Base-by-base conservation (phyloP, 2,113 vertebrate genomes). In the Aegotheles bennettii region DNA sequence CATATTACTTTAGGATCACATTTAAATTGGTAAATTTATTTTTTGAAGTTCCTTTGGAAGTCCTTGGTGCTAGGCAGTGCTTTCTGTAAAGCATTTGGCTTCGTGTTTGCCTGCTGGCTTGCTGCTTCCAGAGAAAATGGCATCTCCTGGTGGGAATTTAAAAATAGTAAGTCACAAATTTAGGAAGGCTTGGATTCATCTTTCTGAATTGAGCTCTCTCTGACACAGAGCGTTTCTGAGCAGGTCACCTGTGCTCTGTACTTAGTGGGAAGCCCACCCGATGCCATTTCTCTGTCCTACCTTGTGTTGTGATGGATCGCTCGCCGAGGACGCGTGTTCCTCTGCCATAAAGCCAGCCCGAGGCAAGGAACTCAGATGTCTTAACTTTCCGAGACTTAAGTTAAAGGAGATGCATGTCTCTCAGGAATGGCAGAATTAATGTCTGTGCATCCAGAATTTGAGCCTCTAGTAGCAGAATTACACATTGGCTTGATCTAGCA, bases 141-240 rank as follows among this genome's bases (percentile, higher is more conserved):
- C 68, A 70, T 73, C 68, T 92, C 75, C 83, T 38, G 4, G 6
- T 74, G 71, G 5, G 35, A 40, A 64, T 75, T 78, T 38, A 45
- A 86, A 94, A 89, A 59, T 36, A 84, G 65, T 10, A 48, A 90
- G 71, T 51, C 69, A 45, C 64, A 73, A 18, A 26, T 85, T 76
- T 56, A 64, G 80, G 79, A 74, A 70, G 69, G 50, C 17, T 69
- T 28, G 21, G 19, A 54, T 67, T 81, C 7, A 36, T 70, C 23
- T 40, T 48, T 57, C 36, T 59, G 59, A 67, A 42, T 1, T 25
- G 76, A 70, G 31, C 8, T 17, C 1, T 56, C 63, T 88, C 8
- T 48, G 80, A 28, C 1, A 9, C 28, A 28, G 43, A 73, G 7
- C 20, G 42, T 63, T 24, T 19, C 40, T 25, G 63, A 80, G 83